These are phyloP conservation scores for Trididemnum miniatum DNA, from an alignment of 23 tunicate genomes.

Conservation along the genomic window DNA sequence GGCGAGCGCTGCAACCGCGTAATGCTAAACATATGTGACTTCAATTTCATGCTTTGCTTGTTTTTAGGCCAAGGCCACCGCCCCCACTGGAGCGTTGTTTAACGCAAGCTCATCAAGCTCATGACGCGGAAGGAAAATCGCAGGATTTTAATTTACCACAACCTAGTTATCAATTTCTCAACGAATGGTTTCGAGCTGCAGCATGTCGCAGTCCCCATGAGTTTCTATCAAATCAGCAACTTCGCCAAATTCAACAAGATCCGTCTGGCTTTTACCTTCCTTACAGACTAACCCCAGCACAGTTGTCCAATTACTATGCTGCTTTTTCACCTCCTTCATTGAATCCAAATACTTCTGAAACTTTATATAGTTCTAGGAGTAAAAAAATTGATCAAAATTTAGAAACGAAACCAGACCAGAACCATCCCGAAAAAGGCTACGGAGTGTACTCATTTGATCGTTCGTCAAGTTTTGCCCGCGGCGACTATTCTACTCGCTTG, in stretches of 20 bases:
- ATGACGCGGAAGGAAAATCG: not conserved
- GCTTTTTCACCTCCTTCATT: not conserved
- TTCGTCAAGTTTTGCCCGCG: not conserved
- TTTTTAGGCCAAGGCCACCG: not conserved
- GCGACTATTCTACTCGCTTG: conserved; percentile 73
- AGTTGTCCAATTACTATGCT: not conserved
- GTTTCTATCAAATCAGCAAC: not conserved
- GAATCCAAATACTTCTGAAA: not conserved
- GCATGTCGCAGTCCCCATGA: conserved; percentile 25
- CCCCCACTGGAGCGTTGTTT: not conserved
- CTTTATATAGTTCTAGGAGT: too few relatives aligned
- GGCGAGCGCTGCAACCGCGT: not conserved
- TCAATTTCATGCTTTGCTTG: too few relatives aligned
- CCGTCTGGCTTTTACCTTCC: not conserved
- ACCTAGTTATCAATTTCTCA: not conserved
- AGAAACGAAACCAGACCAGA: not conserved
- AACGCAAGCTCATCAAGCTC: not conserved
- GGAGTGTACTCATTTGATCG: not conserved
- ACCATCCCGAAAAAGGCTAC: not conserved
- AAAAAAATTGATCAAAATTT: too few relatives aligned
- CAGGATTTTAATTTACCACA: not conserved
- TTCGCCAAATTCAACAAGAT: not conserved
- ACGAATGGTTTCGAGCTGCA: conserved; percentile 35
- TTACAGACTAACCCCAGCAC: not conserved
- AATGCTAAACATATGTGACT: not conserved